Evolutionary conservation across 92 coral and sea anemone species (phyloP).

Genomic region (Isaurus tuberculatus): DNA sequence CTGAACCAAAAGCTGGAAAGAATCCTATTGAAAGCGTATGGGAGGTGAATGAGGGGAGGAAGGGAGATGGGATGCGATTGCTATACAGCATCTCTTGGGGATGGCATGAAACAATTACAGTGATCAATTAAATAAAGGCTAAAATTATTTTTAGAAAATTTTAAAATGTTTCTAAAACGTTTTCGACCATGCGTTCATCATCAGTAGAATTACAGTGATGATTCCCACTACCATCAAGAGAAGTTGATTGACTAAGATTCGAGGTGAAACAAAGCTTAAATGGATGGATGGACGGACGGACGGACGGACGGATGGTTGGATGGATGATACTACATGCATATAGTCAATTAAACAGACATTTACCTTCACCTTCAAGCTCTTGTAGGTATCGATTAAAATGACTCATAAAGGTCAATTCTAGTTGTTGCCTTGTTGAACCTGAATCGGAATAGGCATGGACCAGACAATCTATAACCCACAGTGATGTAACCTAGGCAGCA

Average conservation of each 20-base stretch:
- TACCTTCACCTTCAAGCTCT: slow-evolving; percentile 38
- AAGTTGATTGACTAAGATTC: background rate
- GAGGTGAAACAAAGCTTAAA: background rate
- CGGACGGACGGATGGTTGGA: background rate
- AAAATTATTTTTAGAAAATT: too few relatives aligned
- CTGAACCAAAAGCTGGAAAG: slow-evolving; percentile 2
- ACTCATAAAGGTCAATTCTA: slow-evolving; percentile 46
- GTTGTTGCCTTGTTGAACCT: slow-evolving; percentile 45
- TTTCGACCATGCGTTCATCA: too few relatives aligned
- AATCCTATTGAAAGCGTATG: slow-evolving; percentile 1
- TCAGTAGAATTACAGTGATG: slow-evolving; percentile 2
- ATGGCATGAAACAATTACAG: background rate
- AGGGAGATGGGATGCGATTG: slow-evolving; percentile 3
- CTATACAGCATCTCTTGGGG: slow-evolving; percentile 6
- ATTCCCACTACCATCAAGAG: slow-evolving; percentile 5
- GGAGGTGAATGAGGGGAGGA: slow-evolving; percentile 3
- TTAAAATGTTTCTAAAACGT: too few relatives aligned
- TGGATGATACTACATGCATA: background rate
- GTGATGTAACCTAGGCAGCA: slow-evolving; percentile 6
- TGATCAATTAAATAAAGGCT: too few relatives aligned
- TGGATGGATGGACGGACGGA: background rate
- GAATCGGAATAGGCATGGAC: slow-evolving; percentile 38
- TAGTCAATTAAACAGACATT: slow-evolving; percentile 1
- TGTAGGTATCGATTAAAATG: slow-evolving; percentile 43
- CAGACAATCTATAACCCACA: slow-evolving; percentile 4